Conservation (phyloP, 1,140 invertebrate genomes). For the Brachionus koreanus region DNA sequence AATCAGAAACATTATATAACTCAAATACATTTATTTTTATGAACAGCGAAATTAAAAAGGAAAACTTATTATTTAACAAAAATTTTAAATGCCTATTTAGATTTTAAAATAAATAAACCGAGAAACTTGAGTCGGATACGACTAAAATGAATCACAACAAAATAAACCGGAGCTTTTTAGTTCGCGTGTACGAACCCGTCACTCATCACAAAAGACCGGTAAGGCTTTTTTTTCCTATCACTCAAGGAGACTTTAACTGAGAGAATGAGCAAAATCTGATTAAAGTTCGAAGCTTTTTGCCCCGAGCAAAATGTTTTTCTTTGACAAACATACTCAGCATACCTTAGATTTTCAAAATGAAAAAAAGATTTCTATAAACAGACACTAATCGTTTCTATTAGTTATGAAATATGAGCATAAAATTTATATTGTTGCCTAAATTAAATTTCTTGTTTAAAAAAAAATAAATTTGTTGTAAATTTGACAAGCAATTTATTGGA, state of each 20-base stretch:
- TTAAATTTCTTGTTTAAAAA: not conserved
- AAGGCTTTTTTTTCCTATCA: not conserved
- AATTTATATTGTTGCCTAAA: not conserved
- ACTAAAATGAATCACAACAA: not conserved
- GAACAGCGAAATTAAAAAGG: not conserved
- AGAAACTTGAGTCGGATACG: not conserved
- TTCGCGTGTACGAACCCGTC: not conserved
- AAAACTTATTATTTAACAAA: not conserved
- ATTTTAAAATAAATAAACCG: not conserved
- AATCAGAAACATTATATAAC: not conserved
- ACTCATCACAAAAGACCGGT: not conserved
- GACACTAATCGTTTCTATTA: conserved; percentile 31
- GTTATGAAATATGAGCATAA: not conserved
- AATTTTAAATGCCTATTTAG: not conserved
- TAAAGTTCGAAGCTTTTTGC: not conserved
- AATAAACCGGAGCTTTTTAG: conserved; percentile 3
- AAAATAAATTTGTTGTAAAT: not conserved
- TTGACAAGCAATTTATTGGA: not conserved
- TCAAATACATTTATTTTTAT: not conserved
- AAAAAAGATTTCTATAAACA: conserved; percentile 27
- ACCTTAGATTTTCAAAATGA: not conserved
- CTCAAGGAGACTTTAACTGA: not conserved
- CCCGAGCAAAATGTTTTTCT: not conserved
- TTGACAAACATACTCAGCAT: conserved; percentile 20
- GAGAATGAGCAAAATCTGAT: not conserved